Evolutionary conservation across 1,140 invertebrate genomes (phyloP), one percentile per base, ranked within the genome.

Genomic region (Steinernema feltiae): DNA sequence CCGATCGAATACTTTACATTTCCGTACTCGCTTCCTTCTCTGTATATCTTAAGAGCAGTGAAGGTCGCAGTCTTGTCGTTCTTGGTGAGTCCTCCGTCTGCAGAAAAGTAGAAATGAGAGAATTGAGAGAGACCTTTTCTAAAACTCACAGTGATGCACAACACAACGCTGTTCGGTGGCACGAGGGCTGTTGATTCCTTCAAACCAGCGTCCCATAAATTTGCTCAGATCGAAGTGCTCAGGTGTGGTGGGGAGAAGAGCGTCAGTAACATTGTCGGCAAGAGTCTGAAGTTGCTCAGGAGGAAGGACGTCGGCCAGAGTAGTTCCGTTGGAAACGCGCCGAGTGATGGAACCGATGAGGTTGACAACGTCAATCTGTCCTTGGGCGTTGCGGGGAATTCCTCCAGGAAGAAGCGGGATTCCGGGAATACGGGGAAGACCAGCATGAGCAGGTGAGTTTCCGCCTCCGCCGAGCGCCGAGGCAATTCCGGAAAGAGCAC

Each of bases 41-140:
- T 75, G 76, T 86, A 85, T 69, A 85, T 87, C 48, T 85, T 85
- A 21, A 85, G 80, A 1, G 84, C 84, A 17, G 84, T 85, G 73
- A 85, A 85, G 27, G 84, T 85, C 30, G 84, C 84, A 15, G 84
- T 85, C 71, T 86, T 85, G 46, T 86, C 84, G 48, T 85, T 85
- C 69, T 85, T 83, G 24, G 84, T 85, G 0, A 85, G 75, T 32
- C 84, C 84, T 29, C 84, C 84, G 74, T 85, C 84, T 84, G 74
- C 53, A 80, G 77, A 73, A 76, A 29, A 29, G 18, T 77, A 32
- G 21, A 48, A 21, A 1, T 48, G 21, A 46, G 24, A 63, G 48
- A 70, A 30, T 0, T 29, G 29, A n/a, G 15, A 15, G 29, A 30
- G 15, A 75, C 7, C n/a, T 73, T 3, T 18, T 74, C 21, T 30